These are phyloP conservation scores for Antheraea assamensis DNA, from an alignment of 2,888 invertebrate species.

Conservation along the genomic window DNA sequence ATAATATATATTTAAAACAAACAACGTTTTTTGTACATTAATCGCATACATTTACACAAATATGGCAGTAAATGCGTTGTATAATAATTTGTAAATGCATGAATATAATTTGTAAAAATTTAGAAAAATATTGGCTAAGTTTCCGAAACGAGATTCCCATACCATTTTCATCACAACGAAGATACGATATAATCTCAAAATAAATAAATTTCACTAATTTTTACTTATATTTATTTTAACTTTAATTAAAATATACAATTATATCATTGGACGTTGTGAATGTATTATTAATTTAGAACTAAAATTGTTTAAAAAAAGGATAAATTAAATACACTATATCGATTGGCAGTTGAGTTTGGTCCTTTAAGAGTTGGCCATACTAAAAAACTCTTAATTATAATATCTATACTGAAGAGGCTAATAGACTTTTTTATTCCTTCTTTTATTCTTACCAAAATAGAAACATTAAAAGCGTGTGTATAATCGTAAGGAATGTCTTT, in stretches of 20 bases:
- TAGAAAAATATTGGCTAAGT: conserved; percentile 47
- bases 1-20: conserved; percentile 1
- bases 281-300: conserved; percentile 43
- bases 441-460: too few species aligned
- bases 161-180: conserved; percentile 7
- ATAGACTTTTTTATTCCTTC: too few species aligned
- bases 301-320: background rate
- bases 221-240: background rate
- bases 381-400: too few species aligned
- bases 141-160: conserved; percentile 44
- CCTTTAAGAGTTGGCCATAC: too few species aligned
- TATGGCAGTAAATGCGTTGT: conserved; percentile 48
- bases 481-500: background rate
- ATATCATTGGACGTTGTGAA: conserved; percentile 61
- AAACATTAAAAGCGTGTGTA: too few species aligned
- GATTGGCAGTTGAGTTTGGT: too few species aligned
- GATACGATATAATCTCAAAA: conserved; percentile 14
- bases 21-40: conserved; percentile 51
- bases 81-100: background rate
- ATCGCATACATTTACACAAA: conserved; percentile 43
- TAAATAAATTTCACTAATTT: conserved; percentile 18
- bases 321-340: too few species aligned
- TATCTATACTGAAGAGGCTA: too few species aligned
- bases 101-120: conserved; percentile 31
- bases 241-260: background rate